Percentiles rank a stretch among this genome's conserved stretches.
phyloP scores from a whole-genome alignment of 2,888 invertebrate genomes.

The Ditylenchus weischeri region DNA sequence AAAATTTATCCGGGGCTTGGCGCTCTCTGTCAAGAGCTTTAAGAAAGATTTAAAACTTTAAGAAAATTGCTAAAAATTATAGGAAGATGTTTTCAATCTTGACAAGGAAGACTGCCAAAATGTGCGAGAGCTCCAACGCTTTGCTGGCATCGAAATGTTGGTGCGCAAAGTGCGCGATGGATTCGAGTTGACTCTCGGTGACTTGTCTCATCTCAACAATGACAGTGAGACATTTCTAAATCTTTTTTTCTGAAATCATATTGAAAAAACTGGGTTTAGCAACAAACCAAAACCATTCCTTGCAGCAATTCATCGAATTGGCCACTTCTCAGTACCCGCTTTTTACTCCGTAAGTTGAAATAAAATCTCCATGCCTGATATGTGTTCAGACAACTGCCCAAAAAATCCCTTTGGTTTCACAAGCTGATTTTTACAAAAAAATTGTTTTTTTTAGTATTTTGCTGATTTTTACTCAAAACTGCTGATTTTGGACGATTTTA shows the following conservation, averaged over 20 bases:
- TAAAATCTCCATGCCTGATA: no score
- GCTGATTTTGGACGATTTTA: no score
- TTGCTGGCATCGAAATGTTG: slow-evolving; percentile 20
- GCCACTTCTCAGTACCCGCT: slow-evolving; percentile 30
- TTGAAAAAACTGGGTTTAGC: not conserved
- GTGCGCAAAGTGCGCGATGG: slow-evolving; percentile 26
- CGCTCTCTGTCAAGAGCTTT: no score
- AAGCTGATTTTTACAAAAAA: no score
- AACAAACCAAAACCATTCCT: slow-evolving; percentile 18
- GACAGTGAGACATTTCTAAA: slow-evolving; percentile 2
- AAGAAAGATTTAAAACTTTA: no score
- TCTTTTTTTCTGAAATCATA: no score
- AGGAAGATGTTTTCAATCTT: slow-evolving; percentile 14
- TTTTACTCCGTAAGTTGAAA: slow-evolving; percentile 26
- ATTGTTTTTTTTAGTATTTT: no score
- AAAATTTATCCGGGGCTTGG: no score
- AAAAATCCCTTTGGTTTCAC: no score
- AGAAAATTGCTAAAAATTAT: not conserved
- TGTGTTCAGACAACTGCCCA: no score
- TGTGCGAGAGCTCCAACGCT: not conserved
- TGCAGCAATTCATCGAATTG: slow-evolving; percentile 33
- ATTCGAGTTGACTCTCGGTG: slow-evolving; percentile 22
- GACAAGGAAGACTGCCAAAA: slow-evolving; percentile 6
- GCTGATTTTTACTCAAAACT: no score
- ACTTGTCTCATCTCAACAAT: slow-evolving; percentile 20